A percentile compares a stretch with the other conserved stretches of the same genome.
Evolutionary conservation across 2,888 invertebrate genomes (phyloP).

Genomic region (Ferdinandea cuprea): DNA sequence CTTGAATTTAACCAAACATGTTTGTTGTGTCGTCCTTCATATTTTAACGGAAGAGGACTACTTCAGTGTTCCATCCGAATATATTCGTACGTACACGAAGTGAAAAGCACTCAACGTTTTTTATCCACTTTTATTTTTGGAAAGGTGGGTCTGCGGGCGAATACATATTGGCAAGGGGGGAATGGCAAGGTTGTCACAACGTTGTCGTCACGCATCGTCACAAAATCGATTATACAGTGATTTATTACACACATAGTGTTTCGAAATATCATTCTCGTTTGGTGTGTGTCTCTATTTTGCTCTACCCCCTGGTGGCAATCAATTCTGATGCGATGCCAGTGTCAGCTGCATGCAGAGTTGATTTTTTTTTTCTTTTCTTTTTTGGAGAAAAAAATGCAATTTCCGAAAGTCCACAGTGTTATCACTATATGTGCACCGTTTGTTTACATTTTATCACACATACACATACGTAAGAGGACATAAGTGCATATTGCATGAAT

Average conservation of each 20-base stretch:
- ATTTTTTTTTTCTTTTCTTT: not conserved
- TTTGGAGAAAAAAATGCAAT: constrained; percentile 52
- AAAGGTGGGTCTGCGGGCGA: not conserved
- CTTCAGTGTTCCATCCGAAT: constrained; percentile 36
- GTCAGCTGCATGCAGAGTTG: constrained; percentile 50
- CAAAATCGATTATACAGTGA: constrained; percentile 74
- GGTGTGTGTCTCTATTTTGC: constrained; percentile 54
- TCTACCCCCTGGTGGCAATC: constrained; percentile 58
- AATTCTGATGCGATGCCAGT: constrained; percentile 70
- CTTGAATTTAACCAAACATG: constrained; percentile 66
- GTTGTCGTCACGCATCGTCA: constrained; percentile 71
- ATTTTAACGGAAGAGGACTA: constrained; percentile 33
- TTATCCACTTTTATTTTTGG: not conserved
- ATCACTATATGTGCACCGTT: constrained; percentile 65
- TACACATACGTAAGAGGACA: too few species aligned
- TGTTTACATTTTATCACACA: constrained; percentile 68
- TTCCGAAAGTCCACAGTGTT: constrained; percentile 73
- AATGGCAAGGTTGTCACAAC: constrained; percentile 62
- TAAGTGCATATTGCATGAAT: constrained; percentile 53
- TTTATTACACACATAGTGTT: constrained; percentile 74
- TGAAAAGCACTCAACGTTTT: constrained; percentile 64
- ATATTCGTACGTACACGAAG: constrained; percentile 22
- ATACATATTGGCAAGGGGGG: not conserved
- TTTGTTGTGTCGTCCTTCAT: constrained; percentile 61
- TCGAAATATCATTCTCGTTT: constrained; percentile 65